Evolutionary conservation across 30 jellyfish, hydroid and myxozoan genomes (phyloP).

Genomic region (Sanderia malayensis): DNA sequence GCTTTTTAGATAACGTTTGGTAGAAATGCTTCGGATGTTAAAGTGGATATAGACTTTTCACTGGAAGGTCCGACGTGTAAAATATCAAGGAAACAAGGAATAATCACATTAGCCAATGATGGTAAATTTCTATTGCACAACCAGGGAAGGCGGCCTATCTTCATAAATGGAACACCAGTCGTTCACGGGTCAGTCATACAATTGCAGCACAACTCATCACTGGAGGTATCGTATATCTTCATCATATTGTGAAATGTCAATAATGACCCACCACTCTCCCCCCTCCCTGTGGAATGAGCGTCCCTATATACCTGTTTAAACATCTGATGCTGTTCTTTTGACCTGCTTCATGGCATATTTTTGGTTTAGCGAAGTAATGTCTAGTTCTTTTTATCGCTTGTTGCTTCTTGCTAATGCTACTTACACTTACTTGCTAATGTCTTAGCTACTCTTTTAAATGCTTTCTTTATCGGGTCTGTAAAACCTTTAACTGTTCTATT

Average conservation of each 20-base stretch:
- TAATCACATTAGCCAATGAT: conserved; percentile 39
- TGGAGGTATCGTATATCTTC: conserved; percentile 70
- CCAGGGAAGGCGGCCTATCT: conserved; percentile 84
- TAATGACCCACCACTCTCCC: too few relatives aligned
- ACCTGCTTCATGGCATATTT: too few relatives aligned
- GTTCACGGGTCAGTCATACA: conserved; percentile 54
- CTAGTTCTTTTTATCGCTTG: too few relatives aligned
- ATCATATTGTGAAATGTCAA: too few relatives aligned
- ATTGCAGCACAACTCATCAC: conserved; percentile 58
- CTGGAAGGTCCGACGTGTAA: conserved; percentile 95
- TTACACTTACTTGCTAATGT: not conserved
- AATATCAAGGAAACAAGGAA: conserved; percentile 89
- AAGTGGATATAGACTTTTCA: conserved; percentile 88
- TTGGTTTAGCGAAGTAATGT: too few relatives aligned
- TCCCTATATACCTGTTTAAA: too few relatives aligned
- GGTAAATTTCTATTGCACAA: conserved; percentile 50
- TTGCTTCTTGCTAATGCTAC: not conserved
- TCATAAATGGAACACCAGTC: conserved; percentile 76
- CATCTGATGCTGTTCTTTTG: too few relatives aligned
- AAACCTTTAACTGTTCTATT: not conserved
- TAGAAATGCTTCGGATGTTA: conserved; percentile 54
- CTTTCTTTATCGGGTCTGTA: not conserved
- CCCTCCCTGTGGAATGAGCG: too few relatives aligned
- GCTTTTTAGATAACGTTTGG: conserved; percentile 76
- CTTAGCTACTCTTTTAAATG: not conserved